These are phyloP conservation scores for Harpalus rubripes DNA, from an alignment of 2,888 invertebrate genomes.

Conservation along the genomic window DNA sequence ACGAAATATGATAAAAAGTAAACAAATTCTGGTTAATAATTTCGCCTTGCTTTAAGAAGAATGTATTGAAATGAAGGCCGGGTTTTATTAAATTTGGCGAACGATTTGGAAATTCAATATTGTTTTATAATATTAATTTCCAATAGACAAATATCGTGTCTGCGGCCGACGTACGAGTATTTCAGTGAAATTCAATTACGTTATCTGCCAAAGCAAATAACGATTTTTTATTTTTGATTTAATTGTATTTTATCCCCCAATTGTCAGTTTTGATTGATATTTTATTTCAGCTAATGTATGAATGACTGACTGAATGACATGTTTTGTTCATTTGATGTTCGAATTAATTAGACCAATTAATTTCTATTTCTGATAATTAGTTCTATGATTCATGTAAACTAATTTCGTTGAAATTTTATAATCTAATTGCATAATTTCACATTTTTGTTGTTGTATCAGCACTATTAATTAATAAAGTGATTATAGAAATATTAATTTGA, in stretches of 20 bases:
- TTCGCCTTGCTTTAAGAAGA: conserved; percentile 7
- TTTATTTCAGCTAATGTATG: conserved; percentile 27
- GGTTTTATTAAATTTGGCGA: conserved; percentile 10
- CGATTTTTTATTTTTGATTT: conserved; percentile 44
- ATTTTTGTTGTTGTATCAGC: background rate
- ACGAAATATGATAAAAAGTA: background rate
- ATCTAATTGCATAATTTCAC: background rate
- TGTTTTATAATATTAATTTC: conserved; percentile 47
- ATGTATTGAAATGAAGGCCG: background rate
- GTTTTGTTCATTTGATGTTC: conserved; percentile 33
- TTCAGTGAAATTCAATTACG: conserved; percentile 30
- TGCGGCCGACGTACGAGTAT: conserved; percentile 29
- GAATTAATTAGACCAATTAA: conserved; percentile 34
- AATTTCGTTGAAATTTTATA: conserved; percentile 1
- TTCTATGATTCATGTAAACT: background rate
- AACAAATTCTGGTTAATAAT: conserved; percentile 10
- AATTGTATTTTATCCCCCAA: conserved; percentile 40
- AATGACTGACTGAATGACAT: conserved; percentile 7
- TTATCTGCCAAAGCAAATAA: conserved; percentile 49
- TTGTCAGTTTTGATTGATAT: conserved; percentile 44
- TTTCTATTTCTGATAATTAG: conserved; percentile 21
- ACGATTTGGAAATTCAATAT: conserved; percentile 10
- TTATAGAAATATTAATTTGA: no score
- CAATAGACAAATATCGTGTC: conserved; percentile 32
- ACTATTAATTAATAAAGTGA: no score